A percentile compares a stretch with the other conserved stretches of the same genome.
These are phyloP conservation scores for Marronus borbonicus DNA, from an alignment of 2,888 invertebrate species.

Conservation along the genomic window DNA sequence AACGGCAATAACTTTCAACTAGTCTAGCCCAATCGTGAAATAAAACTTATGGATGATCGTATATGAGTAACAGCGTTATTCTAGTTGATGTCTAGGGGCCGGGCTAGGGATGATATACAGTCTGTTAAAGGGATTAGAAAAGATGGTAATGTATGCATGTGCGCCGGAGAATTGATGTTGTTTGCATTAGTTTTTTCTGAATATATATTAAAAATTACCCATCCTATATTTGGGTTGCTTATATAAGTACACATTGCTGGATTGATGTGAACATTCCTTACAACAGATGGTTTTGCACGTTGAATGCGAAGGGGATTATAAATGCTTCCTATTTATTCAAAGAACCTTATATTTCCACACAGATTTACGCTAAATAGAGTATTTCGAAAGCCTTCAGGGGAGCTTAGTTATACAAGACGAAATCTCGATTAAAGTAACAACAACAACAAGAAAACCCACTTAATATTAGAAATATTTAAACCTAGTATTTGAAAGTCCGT, in stretches of 20 bases:
- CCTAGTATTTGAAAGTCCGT: too few relatives aligned
- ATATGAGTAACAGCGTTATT: background rate
- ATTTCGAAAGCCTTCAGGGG: too few relatives aligned
- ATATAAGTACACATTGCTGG: background rate
- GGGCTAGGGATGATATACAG: background rate
- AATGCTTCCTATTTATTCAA: too few relatives aligned
- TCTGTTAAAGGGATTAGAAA: conserved; percentile 31
- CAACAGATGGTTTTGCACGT: background rate
- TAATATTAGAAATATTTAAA: too few relatives aligned
- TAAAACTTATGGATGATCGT: background rate
- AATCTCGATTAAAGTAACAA: too few relatives aligned
- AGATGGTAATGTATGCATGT: conserved; percentile 28
- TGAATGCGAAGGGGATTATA: too few relatives aligned
- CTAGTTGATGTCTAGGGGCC: background rate
- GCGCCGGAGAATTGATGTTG: conserved; percentile 26
- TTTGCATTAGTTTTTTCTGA: conserved; percentile 35
- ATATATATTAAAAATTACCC: conserved; percentile 46
- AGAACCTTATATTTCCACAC: too few relatives aligned
- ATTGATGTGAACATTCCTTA: background rate
- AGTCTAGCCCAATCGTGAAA: too few relatives aligned
- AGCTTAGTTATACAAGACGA: too few relatives aligned
- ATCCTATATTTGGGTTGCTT: background rate
- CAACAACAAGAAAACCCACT: too few relatives aligned
- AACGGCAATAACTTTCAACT: too few relatives aligned
- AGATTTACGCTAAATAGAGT: too few relatives aligned